phyloP scores from a whole-genome alignment of 2,113 vertebrate species.

The Caloenas nicobarica region DNA sequence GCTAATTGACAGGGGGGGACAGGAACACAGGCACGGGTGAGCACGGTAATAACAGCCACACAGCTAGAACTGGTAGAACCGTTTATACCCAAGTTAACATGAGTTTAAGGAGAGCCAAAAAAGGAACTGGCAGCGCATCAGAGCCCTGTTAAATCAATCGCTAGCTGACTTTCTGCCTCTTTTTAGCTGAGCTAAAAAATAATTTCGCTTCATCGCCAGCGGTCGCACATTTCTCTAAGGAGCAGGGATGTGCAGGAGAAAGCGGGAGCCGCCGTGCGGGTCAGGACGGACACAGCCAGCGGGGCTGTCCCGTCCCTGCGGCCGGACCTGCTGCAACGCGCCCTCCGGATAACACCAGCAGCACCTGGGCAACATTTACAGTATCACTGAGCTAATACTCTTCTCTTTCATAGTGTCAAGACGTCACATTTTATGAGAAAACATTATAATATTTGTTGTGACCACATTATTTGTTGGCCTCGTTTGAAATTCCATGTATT shows the following conservation, averaged over 20 bases:
- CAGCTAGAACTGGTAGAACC: neutral
- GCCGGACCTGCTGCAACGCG: neutral
- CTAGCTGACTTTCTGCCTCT: neutral
- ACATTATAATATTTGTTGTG: neutral
- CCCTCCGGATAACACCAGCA: neutral
- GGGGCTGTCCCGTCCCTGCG: neutral
- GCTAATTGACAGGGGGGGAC: neutral
- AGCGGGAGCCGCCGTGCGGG: neutral
- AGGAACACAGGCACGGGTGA: accelerated
- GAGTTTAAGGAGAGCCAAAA: neutral
- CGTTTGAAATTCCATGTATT: accelerated
- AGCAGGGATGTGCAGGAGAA: neutral
- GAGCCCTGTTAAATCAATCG: neutral
- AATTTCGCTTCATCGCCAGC: neutral
- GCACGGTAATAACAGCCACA: accelerated
- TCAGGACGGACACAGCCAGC: no score
- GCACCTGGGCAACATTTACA: neutral
- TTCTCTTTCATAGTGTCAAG: neutral
- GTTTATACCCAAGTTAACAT: neutral
- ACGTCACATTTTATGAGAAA: neutral
- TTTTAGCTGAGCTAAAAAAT: neutral
- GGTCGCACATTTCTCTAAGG: neutral
- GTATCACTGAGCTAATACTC: neutral
- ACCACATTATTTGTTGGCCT: neutral
- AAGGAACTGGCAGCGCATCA: neutral